A percentile compares a stretch with the other conserved stretches of the same genome.
These are phyloP conservation scores for Ellobius talpinus DNA, from an alignment of 2,113 vertebrate species.

Conservation along the genomic window DNA sequence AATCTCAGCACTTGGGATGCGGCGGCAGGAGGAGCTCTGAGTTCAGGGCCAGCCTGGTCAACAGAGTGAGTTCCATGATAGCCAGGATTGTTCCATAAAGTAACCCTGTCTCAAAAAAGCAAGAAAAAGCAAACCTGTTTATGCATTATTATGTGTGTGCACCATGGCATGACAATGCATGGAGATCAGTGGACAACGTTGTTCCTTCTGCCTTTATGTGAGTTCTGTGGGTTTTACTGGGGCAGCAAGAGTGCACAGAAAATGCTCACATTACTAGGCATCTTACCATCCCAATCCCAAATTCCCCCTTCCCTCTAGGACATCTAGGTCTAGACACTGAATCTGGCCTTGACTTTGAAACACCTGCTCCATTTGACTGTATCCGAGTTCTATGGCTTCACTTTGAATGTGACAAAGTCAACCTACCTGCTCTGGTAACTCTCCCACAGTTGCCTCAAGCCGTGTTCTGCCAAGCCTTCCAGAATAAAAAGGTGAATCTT, in stretches of 20 bases:
- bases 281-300: background rate
- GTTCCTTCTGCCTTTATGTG: background rate
- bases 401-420: background rate
- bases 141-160: background rate
- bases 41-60: background rate
- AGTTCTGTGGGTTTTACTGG: background rate
- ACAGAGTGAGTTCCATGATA: background rate
- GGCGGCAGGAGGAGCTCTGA: background rate
- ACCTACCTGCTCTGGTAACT: constrained; percentile 80
- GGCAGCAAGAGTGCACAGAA: background rate
- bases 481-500: constrained; percentile 89
- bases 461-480: constrained; percentile 90
- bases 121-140: background rate
- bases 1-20: background rate
- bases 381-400: background rate
- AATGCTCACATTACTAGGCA: background rate
- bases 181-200: background rate
- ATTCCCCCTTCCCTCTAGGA: background rate
- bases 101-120: background rate
- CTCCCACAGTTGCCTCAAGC: constrained; percentile 89
- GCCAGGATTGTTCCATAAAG: background rate
- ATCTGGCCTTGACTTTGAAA: background rate
- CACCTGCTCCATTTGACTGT: background rate
- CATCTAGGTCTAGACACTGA: background rate
- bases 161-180: background rate